phyloP scores from a whole-genome alignment of 92 coral and sea anemone genomes.

The Meandrina meandrites region DNA sequence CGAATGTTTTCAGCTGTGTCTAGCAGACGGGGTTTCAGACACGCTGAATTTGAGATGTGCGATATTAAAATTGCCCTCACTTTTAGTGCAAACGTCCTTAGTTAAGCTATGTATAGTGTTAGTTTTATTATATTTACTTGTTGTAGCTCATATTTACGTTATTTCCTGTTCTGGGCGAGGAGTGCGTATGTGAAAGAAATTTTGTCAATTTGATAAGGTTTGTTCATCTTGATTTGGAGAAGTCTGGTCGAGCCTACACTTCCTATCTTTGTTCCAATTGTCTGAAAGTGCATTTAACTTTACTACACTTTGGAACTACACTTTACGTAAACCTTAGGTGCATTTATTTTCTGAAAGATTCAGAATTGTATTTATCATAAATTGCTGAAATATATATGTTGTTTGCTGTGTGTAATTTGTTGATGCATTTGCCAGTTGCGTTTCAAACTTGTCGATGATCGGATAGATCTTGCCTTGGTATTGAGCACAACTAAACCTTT shows the following conservation, averaged over 20 bases:
- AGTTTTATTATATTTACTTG: background rate
- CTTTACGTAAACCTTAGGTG: background rate
- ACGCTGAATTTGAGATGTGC: background rate
- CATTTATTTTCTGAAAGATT: background rate
- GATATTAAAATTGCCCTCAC: background rate
- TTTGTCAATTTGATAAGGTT: conserved; percentile 4
- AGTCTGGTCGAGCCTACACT: too few relatives aligned
- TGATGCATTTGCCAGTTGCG: background rate
- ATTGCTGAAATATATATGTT: background rate
- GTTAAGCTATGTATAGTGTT: background rate
- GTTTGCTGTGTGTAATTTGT: background rate
- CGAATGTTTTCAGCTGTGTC: background rate
- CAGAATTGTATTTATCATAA: background rate
- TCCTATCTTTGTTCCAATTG: background rate
- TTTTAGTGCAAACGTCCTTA: background rate
- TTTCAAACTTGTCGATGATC: background rate
- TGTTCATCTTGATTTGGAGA: background rate
- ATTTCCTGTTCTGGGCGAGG: background rate
- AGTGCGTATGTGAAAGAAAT: background rate
- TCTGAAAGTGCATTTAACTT: background rate
- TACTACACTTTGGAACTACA: too few relatives aligned
- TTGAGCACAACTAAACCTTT: background rate
- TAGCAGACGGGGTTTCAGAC: conserved; percentile 27
- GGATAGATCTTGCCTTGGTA: background rate
- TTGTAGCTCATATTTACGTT: background rate